These are phyloP conservation scores for Anoplophora glabripennis DNA, from an alignment of 1,140 invertebrate species.

Conservation along the genomic window DNA sequence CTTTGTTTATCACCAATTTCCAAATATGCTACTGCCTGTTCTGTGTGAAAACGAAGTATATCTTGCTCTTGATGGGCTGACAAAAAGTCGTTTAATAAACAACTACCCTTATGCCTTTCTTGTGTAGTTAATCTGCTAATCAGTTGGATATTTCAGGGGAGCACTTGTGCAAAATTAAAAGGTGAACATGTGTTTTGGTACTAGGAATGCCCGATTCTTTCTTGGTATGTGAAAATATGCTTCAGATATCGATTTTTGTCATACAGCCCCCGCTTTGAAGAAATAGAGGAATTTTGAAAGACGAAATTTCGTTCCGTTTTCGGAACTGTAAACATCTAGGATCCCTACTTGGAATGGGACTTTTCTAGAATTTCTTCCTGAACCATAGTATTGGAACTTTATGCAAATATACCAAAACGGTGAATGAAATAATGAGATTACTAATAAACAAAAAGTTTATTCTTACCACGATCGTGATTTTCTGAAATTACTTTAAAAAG, in stretches of 20 bases:
- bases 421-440: no score
- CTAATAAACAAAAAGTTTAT: no score
- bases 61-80: neutral
- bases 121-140: slow-evolving; percentile 3
- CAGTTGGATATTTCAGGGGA: slow-evolving; percentile 8
- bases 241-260: slow-evolving; percentile 11
- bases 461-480: no score
- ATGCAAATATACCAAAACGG: no score
- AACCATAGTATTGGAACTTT: no score
- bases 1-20: neutral
- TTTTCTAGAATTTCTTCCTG: no score
- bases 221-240: slow-evolving; percentile 14
- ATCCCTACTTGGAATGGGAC: no score
- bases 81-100: slow-evolving; percentile 15
- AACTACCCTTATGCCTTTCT: slow-evolving; percentile 5
- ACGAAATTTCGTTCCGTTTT: no score
- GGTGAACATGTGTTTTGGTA: slow-evolving; percentile 15
- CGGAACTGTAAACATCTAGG: no score
- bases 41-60: neutral
- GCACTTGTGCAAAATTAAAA: slow-evolving; percentile 12
- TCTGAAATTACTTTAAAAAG: no score
- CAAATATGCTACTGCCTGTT: neutral
- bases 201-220: neutral
- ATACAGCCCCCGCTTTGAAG: neutral
- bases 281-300: neutral